These are phyloP conservation scores for Hybos culiciformis DNA, from an alignment of 2,888 invertebrate species.

Conservation along the genomic window DNA sequence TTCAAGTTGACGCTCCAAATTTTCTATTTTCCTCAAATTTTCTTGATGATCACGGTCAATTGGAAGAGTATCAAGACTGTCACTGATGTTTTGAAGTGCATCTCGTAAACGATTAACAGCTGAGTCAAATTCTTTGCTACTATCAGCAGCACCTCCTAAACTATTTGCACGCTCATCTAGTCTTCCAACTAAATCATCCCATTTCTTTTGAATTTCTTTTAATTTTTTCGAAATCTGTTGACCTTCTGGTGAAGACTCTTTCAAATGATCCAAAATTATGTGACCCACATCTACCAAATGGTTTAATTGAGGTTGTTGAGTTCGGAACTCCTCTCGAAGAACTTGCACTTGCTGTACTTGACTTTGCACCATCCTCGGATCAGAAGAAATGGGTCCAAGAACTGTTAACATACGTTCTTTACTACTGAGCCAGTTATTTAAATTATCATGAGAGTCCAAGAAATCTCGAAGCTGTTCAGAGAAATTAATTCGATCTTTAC, in stretches of 20 bases:
- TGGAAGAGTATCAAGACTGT: constrained; percentile 71
- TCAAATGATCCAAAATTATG: constrained; percentile 49
- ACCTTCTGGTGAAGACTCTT: constrained; percentile 44
- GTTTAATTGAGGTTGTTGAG: constrained; percentile 79
- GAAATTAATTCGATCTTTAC: constrained; percentile 48
- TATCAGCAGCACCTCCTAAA: constrained; percentile 81
- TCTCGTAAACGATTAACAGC: constrained; percentile 69
- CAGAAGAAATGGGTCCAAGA: constrained; percentile 89
- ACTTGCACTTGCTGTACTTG: constrained; percentile 94
- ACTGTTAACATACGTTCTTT: constrained; percentile 95
- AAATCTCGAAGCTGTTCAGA: constrained; percentile 79
- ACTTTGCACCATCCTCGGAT: constrained; percentile 88
- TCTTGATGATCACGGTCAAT: constrained; percentile 74
- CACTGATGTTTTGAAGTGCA: constrained; percentile 76
- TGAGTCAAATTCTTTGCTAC: constrained; percentile 85
- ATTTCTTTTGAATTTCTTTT: constrained; percentile 53
- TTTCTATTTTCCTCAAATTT: constrained; percentile 74
- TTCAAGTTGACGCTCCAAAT: constrained; percentile 75
- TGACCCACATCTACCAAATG: constrained; percentile 72
- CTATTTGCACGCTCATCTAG: constrained; percentile 80
- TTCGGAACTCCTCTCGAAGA: constrained; percentile 84
- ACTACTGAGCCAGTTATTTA: constrained; percentile 75
- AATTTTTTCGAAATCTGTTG: constrained; percentile 58
- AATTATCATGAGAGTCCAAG: constrained; percentile 73
- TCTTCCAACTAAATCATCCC: constrained; percentile 68